Evolutionary conservation across 2,797 vertebrate species (phyloP), one percentile per base, ranked within the genome.

Genomic region (Protosalanx chinensis): DNA sequence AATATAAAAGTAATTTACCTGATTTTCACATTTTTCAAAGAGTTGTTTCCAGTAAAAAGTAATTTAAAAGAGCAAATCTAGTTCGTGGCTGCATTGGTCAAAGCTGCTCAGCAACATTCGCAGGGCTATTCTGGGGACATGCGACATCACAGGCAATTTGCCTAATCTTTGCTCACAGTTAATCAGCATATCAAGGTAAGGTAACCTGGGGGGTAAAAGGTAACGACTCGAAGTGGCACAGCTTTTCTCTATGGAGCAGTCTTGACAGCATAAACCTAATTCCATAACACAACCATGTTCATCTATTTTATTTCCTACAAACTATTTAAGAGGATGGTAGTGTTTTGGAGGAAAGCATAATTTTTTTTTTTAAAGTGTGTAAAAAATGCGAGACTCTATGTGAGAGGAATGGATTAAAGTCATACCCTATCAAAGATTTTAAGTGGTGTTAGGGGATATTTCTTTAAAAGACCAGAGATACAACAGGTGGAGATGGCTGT

Each of bases 101-200:
- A 92, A 92, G 91, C 89, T 84, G 90, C 91, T 90, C 87, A 91
- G 75, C 60, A 12, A 74, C 66, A 20, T 76, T 76, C 53, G 3
- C 67, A 78, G 64, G 76, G 87, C 88, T 94, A 95, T 92, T 94
- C 91, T 88, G 79, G 41, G 89, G 89, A 81, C 51, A 1, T 5
- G 79, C 82, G 73, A 85, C 88, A 89, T 93, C 90, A 91, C 72
- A 91, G 90, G 90, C 93, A 94, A 94, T 95, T 95, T 95, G 88
- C 86, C 83, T 97, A 98, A 98, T 97, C 94, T 94, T 91, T 90
- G 81, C 86, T 93, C 85, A 89, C 89, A 81, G 87, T 88, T 95
- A 92, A 95, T 95, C 90, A 89, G 86, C 84, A 88, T 79, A 88
- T 84, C 72, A 80, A 75, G 68, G 64, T 72, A 79, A 75, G 53